These are phyloP conservation scores for Xanthia togata DNA, from an alignment of 2,888 invertebrate species.

Conservation along the genomic window DNA sequence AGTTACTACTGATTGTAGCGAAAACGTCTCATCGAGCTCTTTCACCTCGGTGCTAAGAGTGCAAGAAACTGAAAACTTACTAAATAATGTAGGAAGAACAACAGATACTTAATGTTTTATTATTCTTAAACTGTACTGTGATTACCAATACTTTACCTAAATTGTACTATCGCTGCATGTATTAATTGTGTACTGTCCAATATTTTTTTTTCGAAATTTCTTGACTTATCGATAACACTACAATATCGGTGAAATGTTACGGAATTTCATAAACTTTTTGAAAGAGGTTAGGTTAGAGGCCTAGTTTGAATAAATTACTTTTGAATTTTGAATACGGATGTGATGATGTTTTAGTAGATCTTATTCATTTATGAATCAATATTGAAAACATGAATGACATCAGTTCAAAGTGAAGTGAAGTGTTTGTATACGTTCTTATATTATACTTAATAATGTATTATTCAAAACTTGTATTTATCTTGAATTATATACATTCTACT, in stretches of 20 bases:
- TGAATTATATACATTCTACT: not conserved
- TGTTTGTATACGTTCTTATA: not conserved
- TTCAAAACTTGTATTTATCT: not conserved
- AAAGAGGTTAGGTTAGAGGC: not conserved
- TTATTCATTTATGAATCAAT: not conserved
- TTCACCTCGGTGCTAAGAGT: conserved; percentile 6
- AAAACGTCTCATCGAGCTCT: not conserved
- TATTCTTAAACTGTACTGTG: too few species aligned
- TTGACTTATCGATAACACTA: not conserved
- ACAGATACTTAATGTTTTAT: too few species aligned
- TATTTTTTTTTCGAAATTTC: not conserved
- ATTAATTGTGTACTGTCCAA: not conserved
- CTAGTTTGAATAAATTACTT: too few species aligned
- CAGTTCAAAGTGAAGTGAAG: not conserved
- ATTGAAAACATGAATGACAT: not conserved
- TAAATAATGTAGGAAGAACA: conserved; percentile 32
- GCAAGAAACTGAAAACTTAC: not conserved
- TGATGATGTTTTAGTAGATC: not conserved
- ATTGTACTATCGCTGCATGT: conserved; percentile 13
- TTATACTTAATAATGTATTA: not conserved
- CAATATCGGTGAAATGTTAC: conserved; percentile 14
- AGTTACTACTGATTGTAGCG: conserved; percentile 1
- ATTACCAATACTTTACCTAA: conserved; percentile 11
- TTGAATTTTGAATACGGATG: not conserved
- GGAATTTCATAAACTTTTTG: not conserved